phyloP scores from a whole-genome alignment of 2,113 vertebrate species.

The Onychorhynchus coronatus region DNA sequence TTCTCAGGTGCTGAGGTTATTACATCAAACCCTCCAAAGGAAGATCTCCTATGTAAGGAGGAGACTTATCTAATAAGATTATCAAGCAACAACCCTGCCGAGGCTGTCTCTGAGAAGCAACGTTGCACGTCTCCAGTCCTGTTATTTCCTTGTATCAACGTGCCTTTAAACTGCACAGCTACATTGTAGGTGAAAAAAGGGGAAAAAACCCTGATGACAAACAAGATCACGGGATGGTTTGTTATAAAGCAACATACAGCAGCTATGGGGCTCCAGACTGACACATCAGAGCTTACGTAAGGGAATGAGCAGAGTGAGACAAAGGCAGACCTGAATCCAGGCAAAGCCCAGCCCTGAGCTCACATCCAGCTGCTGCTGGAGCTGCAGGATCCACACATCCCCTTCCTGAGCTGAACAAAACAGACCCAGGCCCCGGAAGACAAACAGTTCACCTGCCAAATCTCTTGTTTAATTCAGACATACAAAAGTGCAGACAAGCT shows the following conservation, averaged over 20 bases:
- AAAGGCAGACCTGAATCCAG: not conserved
- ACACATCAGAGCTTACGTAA: not conserved
- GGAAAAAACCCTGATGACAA: not conserved
- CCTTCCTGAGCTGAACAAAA: not conserved
- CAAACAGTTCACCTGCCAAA: not conserved
- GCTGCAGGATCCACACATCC: not conserved
- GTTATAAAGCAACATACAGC: not conserved
- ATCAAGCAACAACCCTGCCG: not conserved
- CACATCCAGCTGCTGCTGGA: not conserved
- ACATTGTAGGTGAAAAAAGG: not conserved
- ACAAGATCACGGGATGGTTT: not conserved
- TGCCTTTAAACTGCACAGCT: not conserved
- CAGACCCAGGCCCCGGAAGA: fast-evolving
- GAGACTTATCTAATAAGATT: constrained; percentile 45
- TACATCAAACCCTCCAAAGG: constrained; percentile 16
- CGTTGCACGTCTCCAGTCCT: not conserved
- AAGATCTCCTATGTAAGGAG: not conserved
- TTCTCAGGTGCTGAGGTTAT: not conserved
- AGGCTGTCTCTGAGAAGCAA: not conserved
- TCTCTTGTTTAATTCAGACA: not conserved
- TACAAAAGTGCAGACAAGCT: not conserved
- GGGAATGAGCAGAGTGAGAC: not conserved
- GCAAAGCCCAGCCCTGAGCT: not conserved
- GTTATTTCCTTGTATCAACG: not conserved
- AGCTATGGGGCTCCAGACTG: not conserved